phyloP scores from a whole-genome alignment of 1,140 invertebrate genomes.

The Zaprionus camerounensis region DNA sequence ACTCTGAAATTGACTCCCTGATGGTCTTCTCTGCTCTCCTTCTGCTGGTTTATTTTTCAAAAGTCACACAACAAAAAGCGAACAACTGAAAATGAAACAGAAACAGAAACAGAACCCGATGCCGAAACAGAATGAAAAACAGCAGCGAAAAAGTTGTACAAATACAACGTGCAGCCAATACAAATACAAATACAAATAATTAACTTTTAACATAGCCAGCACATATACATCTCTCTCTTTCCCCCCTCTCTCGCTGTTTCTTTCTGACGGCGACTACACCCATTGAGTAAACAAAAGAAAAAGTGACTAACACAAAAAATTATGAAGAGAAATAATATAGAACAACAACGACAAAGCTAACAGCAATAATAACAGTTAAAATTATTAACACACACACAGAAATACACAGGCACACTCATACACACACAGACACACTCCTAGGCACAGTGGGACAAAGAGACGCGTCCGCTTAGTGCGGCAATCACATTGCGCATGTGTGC shows the following conservation, averaged over 20 bases:
- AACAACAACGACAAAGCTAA: constrained; percentile 53
- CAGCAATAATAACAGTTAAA: constrained; percentile 70
- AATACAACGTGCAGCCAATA: constrained; percentile 77
- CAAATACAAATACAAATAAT: constrained; percentile 79
- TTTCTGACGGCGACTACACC: constrained; percentile 49
- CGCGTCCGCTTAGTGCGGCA: constrained; percentile 13
- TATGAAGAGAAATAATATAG: constrained; percentile 53
- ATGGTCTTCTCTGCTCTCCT: constrained; percentile 28
- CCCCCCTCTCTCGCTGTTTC: constrained; percentile 25
- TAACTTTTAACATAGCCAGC: constrained; percentile 68
- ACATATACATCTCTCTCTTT: constrained; percentile 16
- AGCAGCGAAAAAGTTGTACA: constrained; percentile 66
- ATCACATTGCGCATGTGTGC: constrained; percentile 75
- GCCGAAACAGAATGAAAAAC: constrained; percentile 13
- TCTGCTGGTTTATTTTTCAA: constrained; percentile 28
- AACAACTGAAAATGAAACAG: constrained; percentile 28
- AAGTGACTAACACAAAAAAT: constrained; percentile 54
- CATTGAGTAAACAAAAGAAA: constrained; percentile 69
- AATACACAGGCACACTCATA: background rate
- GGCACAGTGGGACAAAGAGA: background rate
- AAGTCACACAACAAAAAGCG: constrained; percentile 63
- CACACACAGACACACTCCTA: constrained; percentile 13
- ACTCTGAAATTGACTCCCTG: constrained; percentile 47
- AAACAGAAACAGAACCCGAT: constrained; percentile 7
- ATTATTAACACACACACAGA: constrained; percentile 58